Evolutionary conservation across 2,888 invertebrate genomes (phyloP), one percentile per base, ranked within the genome.

Genomic region (Phasia obesa): DNA sequence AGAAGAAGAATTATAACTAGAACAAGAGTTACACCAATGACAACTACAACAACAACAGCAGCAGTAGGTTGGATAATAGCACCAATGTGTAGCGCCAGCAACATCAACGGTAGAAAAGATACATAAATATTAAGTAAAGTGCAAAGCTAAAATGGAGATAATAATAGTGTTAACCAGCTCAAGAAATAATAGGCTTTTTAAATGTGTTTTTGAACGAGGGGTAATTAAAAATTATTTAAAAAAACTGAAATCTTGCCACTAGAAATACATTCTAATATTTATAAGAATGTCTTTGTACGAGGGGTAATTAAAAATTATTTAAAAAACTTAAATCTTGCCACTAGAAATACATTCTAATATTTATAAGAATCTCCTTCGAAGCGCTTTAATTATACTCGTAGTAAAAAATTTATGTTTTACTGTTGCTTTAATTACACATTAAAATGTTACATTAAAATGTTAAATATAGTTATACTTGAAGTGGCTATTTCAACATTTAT

Each of bases 61-160:
- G 23, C 62, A 57, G n/a, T n/a, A 57, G 35, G 2, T 35, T 57
- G 35, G 35, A n/a, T 47, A 55, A 55, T 62, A 70, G 23, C 53
- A 62, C 25, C 25, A 57, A 60, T 51, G 53, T 65, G 11, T 27
- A 65, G 57, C 21, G 57, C 21, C 49, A 57, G 59, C 49, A 59
- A 65, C 49, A 59, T 67, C 44, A 59, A 57, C 57, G 67, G 59
- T 27, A 64, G 59, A 64, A 53, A 44, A 65, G 25, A 71, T 38
- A 65, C 78, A 79, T 79, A 79, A 80, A 81, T 76, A 80, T 71
- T 76, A 76, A 70, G 49, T 57, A 76, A 76, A 81, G 73, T 74
- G 74, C 74, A 76, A 71, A 81, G 51, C 69, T 70, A 57, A 70
- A 81, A 60, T 70, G 31, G 23, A 76, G 81, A 76, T 76, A 81